A percentile compares a stretch with the other conserved stretches of the same genome.
phyloP scores from a whole-genome alignment of 2,888 invertebrate genomes.

The Lordiphosa andalusiaca region DNA sequence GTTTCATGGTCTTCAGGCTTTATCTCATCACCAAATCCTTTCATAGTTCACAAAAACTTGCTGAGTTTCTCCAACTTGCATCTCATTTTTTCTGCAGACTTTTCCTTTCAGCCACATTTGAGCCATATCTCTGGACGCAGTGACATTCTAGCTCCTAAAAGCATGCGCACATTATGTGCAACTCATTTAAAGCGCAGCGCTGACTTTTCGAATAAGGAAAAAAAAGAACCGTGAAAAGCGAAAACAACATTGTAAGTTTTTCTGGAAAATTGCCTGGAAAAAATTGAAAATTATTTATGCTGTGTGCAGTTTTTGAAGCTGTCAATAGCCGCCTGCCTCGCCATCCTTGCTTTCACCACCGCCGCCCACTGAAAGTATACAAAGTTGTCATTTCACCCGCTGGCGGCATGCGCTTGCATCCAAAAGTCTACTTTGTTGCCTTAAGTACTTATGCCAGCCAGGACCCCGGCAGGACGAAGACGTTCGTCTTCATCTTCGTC shows the following conservation, averaged over 20 bases:
- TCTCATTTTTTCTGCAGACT: conserved; percentile 8
- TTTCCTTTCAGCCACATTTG: conserved; percentile 21
- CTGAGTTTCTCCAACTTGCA: not conserved
- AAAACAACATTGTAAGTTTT: conserved; percentile 62
- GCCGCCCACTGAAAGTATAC: conserved; percentile 29
- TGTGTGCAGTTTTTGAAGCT: conserved; percentile 57
- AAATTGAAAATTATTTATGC: conserved; percentile 72
- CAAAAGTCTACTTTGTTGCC: conserved; percentile 69
- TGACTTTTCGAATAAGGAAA: conserved; percentile 31
- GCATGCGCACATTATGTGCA: conserved; percentile 54
- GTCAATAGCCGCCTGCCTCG: conserved; percentile 52
- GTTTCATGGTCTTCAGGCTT: not conserved
- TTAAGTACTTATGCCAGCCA: conserved; percentile 67
- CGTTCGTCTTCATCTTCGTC: conserved; percentile 36
- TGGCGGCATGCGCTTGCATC: conserved; percentile 72
- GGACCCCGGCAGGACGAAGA: conserved; percentile 22
- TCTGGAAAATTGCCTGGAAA: conserved; percentile 64
- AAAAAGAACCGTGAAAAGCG: conserved; percentile 22
- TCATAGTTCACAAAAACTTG: no score
- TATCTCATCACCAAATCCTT: no score
- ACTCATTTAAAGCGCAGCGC: conserved; percentile 64
- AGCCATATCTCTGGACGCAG: conserved; percentile 36
- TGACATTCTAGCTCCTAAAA: conserved; percentile 33
- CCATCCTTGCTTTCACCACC: not conserved
- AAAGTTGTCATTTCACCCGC: conserved; percentile 56